phyloP scores from a whole-genome alignment of 2,797 vertebrate species.

The Pseudochromis fuscus region DNA sequence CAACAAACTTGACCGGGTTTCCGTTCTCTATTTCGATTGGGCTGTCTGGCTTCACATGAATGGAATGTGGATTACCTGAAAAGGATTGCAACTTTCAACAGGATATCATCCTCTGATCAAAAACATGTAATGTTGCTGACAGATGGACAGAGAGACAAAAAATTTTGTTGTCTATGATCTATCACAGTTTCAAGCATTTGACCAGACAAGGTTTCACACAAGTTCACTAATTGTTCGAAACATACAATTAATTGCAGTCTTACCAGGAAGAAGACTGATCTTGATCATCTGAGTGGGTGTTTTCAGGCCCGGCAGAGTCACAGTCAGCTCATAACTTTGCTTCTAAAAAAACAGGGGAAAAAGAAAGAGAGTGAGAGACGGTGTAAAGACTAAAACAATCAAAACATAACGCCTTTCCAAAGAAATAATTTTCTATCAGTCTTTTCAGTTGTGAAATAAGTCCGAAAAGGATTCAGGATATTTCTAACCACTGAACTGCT shows the following conservation, averaged over 20 bases:
- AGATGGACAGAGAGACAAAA: neutral
- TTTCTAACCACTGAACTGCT: no score
- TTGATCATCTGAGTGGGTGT: conserved; percentile 82
- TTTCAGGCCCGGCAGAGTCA: conserved; percentile 88
- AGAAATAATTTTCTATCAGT: no score
- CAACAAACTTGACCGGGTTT: conserved; percentile 83
- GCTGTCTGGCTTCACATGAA: conserved; percentile 85
- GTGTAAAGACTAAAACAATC: neutral
- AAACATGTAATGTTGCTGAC: neutral
- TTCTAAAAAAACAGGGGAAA: no score
- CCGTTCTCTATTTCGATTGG: conserved; percentile 88
- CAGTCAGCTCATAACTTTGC: conserved; percentile 86
- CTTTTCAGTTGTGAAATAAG: no score
- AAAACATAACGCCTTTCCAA: no score
- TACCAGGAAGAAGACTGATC: conserved; percentile 89
- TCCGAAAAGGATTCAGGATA: no score
- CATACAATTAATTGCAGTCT: conserved; percentile 36
- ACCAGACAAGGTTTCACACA: neutral
- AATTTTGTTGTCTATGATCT: neutral
- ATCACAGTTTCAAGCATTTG: neutral
- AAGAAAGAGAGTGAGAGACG: neutral
- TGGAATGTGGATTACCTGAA: conserved; percentile 84
- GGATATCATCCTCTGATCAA: no score
- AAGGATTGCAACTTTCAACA: conserved; percentile 18
- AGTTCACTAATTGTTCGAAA: neutral